phyloP scores from a whole-genome alignment of 2,888 invertebrate species.

The Aporophyla nigra region DNA sequence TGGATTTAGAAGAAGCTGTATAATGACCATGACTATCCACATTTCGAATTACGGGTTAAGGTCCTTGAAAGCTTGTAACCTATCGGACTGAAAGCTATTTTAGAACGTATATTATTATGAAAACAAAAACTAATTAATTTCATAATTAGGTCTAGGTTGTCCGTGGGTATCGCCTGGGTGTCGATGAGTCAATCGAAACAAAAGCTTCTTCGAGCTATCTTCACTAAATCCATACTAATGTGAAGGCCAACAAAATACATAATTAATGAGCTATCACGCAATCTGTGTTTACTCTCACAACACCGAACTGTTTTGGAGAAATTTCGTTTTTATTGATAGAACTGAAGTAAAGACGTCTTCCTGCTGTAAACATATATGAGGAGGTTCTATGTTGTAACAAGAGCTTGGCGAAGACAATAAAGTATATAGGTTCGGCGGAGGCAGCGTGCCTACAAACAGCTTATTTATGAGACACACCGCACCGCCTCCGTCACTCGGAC shows the following conservation, averaged over 20 bases:
- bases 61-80: conserved; percentile 4
- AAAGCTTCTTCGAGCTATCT: conserved; percentile 51
- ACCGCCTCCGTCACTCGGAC: not conserved
- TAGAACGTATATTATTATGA: conserved; percentile 38
- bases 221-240: conserved; percentile 51
- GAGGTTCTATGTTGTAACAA: conserved; percentile 8
- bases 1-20: not conserved
- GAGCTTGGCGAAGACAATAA: conserved; percentile 7
- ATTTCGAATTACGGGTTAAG: not conserved
- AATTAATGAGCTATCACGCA: conserved; percentile 51
- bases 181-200: conserved; percentile 63
- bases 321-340: not conserved
- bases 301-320: conserved; percentile 17
- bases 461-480: conserved; percentile 18
- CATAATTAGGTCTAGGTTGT: conserved; percentile 59
- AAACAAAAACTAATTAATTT: conserved; percentile 54
- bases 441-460: conserved; percentile 19
- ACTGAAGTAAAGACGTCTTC: not conserved
- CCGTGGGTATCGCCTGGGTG: conserved; percentile 54
- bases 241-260: conserved; percentile 55
- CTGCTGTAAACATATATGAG: not conserved
- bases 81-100: conserved; percentile 29
- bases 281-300: conserved; percentile 41
- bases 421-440: not conserved
- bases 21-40: conserved; percentile 8